Base-by-base conservation (phyloP, 2,113 vertebrate species). In the Albula glossodonta region DNA sequence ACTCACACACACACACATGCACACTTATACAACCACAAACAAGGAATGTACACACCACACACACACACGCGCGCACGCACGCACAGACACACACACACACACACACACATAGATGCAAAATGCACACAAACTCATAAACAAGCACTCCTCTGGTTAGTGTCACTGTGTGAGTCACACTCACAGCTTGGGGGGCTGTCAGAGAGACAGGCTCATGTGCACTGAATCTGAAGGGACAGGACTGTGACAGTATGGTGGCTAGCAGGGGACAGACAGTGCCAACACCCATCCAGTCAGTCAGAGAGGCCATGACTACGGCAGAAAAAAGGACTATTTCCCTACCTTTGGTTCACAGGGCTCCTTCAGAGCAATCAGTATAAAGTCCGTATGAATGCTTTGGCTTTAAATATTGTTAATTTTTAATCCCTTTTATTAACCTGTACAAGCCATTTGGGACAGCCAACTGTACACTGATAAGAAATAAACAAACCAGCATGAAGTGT, bases 201-300 rank as follows among this genome's bases (percentile, higher is more conserved):
- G n/a, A 84, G 74, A 78, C 17, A 84, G 51, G 5, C 83, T 84
- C 51, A 31, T 79, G 74, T 78, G 70, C 50, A 48, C 57, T 66
- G 51, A 17, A 57, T 10, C 3, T 74, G 70, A n/a, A 74, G 70
- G 70, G 70, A 31, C 70, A n/a, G 12, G 63, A n/a, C 22, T 74
- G 19, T 5, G 22, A 74, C 4, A 77, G 82, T 41, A 25, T 22
- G 3, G 50, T 13, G 78, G 12, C 53, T 51, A 31, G n/a, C n/a
- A 22, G 12, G 53, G 53, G 53, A 56, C 53, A 56, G 7, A 56
- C 53, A 56, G 53, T 56, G 53, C 53, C 53, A 56, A 56, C 53
- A 7, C 7, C 53, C 53, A 56, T 56, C 7, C 53, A 56, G 53
- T 56, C 53, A 56, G 53, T 31, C 53, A 66, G n/a, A 53, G 4